Conservation (phyloP, 2,888 invertebrate genomes). For the Latrodectus elegans region DNA sequence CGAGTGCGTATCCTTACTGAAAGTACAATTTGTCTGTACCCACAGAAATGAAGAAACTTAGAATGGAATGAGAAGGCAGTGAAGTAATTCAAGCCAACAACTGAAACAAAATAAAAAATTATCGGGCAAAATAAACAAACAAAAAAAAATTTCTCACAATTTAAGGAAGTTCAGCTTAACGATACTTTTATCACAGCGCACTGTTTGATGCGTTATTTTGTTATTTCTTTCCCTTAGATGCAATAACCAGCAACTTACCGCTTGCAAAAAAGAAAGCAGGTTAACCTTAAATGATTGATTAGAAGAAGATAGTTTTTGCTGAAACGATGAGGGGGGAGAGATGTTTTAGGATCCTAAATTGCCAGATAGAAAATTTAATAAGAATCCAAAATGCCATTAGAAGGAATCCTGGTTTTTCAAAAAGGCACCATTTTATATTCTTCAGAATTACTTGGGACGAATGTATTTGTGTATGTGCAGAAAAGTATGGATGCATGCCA, state of each 20-base stretch:
- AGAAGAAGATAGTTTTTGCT: constrained; percentile 55
- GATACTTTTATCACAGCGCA: constrained; percentile 56
- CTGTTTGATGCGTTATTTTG: not conserved
- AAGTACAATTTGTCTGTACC: too few relatives aligned
- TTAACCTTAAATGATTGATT: constrained; percentile 69
- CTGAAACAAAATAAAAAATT: not conserved
- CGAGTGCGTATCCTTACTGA: too few relatives aligned
- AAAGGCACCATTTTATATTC: constrained; percentile 30
- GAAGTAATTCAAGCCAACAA: not conserved
- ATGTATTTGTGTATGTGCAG: too few relatives aligned
- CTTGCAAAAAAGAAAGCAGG: constrained; percentile 42
- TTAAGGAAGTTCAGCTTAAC: constrained; percentile 36
- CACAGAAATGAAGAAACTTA: not conserved
- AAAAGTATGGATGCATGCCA: too few relatives aligned
- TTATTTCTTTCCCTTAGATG: not conserved
- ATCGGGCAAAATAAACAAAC: not conserved
- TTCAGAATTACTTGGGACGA: not conserved
- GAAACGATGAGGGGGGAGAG: constrained; percentile 7
- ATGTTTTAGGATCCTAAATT: constrained; percentile 59
- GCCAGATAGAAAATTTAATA: constrained; percentile 67
- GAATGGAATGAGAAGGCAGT: not conserved
- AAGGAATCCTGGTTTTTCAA: constrained; percentile 7
- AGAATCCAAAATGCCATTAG: constrained; percentile 62
- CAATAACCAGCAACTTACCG: constrained; percentile 57
- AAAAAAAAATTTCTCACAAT: constrained; percentile 31